Base-by-base conservation (phyloP, 1,140 invertebrate species). In the Penaeus vannamei region DNA sequence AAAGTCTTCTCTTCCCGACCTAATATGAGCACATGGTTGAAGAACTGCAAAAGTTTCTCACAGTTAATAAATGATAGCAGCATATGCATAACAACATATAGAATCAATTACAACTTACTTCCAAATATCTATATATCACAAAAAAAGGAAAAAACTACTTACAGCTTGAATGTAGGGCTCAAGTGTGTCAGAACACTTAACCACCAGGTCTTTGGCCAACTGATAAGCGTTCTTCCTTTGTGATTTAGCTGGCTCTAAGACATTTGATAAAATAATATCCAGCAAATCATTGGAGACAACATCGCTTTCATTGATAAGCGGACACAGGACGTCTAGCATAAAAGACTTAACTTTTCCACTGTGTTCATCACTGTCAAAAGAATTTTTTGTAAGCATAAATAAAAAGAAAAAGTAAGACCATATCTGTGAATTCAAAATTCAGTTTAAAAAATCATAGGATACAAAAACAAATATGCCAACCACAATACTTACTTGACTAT, bases 291-390 rank as follows among this genome's bases (percentile, higher is more conserved):
- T 97, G 86, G 97, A 98, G 17, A 99, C 96, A 91, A 97, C 96
- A 92, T 99, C 98, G 32, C 98, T 98, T 93, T 99, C 98, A 17
- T 96, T 97, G 88, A 99, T 98, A 10, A 99, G 94, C 17, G 98
- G 98, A 92, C 96, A 96, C 79, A 99, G 94, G 36, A 99, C 97
- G 93, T 99, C 98, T 88, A 99, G 93, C 96, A 99, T 99, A 92
- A 99, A 99, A 84, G 96, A 97, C 93, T 98, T 99, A 77, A 99
- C 98, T 94, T 99, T 98, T 1, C 95, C 95, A 32, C 97, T 98
- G 93, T 99, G 98, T 93, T 98, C 97, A 92, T 98, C 98, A 94
- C 97, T 98, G 93, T n/a, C 23, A 83, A 29, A 60, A 62, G 46
- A 53, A 80, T 4, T n/a, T 36, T 36, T 10, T 42, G 64, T n/a